phyloP scores from a whole-genome alignment of 2,113 vertebrate species.

The Taurulus bubalis region DNA sequence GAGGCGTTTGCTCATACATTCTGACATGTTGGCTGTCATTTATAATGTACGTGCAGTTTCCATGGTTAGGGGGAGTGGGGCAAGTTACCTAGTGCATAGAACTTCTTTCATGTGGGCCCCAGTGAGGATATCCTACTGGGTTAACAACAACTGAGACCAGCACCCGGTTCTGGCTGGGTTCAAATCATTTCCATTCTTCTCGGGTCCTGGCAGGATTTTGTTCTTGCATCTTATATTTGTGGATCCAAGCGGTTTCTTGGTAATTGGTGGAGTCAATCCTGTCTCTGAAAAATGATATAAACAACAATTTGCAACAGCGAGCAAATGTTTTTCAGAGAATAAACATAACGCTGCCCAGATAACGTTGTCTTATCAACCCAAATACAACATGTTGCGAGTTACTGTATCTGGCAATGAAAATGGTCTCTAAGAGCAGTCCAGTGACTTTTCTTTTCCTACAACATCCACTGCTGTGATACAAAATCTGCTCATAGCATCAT shows the following conservation, averaged over 20 bases:
- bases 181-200: background rate
- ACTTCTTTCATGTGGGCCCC: background rate
- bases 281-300: background rate
- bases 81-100: background rate
- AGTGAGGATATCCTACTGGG: background rate
- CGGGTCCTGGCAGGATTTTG: background rate
- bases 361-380: background rate
- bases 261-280: background rate
- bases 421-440: background rate
- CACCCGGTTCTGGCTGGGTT: background rate
- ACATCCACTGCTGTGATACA: background rate
- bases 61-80: background rate
- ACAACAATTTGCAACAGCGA: background rate
- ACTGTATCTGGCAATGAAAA: background rate
- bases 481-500: background rate
- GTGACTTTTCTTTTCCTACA: background rate
- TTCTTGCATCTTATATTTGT: background rate
- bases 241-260: background rate
- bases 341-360: background rate
- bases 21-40: conserved; percentile 18
- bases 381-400: background rate
- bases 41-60: background rate
- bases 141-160: background rate
- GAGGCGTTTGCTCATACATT: background rate
- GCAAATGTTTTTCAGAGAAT: background rate